phyloP scores from a whole-genome alignment of 2,113 vertebrate genomes.

The Corythornis madagascariensis region DNA sequence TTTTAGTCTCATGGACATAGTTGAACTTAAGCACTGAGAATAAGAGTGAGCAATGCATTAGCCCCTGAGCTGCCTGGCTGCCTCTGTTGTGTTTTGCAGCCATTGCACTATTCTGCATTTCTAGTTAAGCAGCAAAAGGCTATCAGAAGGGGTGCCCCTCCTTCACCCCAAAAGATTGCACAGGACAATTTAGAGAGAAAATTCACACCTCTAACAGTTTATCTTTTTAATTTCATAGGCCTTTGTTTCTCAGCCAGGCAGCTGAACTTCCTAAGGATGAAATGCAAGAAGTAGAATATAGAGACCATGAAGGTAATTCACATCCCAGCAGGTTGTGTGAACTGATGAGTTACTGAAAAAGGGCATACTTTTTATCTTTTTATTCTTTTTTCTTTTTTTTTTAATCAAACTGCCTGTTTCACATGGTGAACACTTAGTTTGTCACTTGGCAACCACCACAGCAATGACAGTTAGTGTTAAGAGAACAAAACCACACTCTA shows the following conservation, averaged over 20 bases:
- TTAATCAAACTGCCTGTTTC: background rate
- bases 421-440: background rate
- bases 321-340: background rate
- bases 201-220: background rate
- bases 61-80: constrained; percentile 63
- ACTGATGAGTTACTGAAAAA: background rate
- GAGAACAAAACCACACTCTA: background rate
- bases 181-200: background rate
- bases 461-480: background rate
- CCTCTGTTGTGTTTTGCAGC: constrained; percentile 28
- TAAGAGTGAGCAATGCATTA: background rate
- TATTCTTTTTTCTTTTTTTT: background rate
- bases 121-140: background rate
- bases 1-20: constrained; percentile 41
- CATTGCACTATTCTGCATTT: background rate
- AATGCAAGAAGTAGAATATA: background rate
- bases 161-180: background rate
- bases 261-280: background rate
- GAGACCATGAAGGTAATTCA: constrained; percentile 35
- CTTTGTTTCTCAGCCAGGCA: constrained; percentile 63
- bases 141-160: background rate
- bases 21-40: constrained; percentile 23
- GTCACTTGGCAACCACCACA: background rate
- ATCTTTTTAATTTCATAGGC: constrained; percentile 52
- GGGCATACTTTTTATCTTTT: background rate